phyloP scores from a whole-genome alignment of 2,888 invertebrate genomes.

The Acrobasis consociella region DNA sequence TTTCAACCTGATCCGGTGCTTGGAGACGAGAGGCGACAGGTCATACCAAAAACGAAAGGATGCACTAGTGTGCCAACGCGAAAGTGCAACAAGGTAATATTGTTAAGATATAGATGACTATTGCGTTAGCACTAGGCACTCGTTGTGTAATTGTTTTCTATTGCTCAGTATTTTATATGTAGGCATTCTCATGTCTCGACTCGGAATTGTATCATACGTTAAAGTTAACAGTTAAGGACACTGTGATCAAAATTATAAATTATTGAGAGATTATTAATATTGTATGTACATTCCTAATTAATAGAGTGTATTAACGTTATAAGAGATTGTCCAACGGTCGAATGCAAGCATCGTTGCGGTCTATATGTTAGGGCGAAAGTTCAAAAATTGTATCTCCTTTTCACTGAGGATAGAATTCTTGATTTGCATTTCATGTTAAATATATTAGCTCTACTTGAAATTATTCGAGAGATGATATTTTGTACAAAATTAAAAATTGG shows the following conservation, averaged over 20 bases:
- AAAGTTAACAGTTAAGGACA: constrained; percentile 80
- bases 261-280: constrained; percentile 81
- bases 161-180: constrained; percentile 80
- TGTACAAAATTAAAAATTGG: constrained; percentile 78
- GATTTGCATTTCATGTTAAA: constrained; percentile 65
- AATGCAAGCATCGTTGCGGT: constrained; percentile 29
- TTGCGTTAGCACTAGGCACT: constrained; percentile 70
- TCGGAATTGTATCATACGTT: constrained; percentile 80
- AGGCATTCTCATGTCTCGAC: constrained; percentile 64
- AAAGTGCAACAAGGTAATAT: constrained; percentile 70
- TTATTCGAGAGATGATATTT: constrained; percentile 75
- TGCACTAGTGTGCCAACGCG: constrained; percentile 74
- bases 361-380: constrained; percentile 43
- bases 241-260: constrained; percentile 83
- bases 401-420: constrained; percentile 55
- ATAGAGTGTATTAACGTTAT: constrained; percentile 77
- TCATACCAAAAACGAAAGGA: constrained; percentile 77
- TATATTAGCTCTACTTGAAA: constrained; percentile 60
- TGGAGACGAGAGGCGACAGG: constrained; percentile 29
- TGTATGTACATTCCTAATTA: constrained; percentile 80
- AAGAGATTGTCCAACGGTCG: constrained; percentile 64
- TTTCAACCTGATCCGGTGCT: constrained; percentile 43
- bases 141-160: constrained; percentile 77
- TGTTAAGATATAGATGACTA: constrained; percentile 76
- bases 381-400: constrained; percentile 62